A percentile compares a stretch with the other conserved stretches of the same genome.
phyloP scores from a whole-genome alignment of 2,888 invertebrate species.

The Pimpla rufipes region DNA sequence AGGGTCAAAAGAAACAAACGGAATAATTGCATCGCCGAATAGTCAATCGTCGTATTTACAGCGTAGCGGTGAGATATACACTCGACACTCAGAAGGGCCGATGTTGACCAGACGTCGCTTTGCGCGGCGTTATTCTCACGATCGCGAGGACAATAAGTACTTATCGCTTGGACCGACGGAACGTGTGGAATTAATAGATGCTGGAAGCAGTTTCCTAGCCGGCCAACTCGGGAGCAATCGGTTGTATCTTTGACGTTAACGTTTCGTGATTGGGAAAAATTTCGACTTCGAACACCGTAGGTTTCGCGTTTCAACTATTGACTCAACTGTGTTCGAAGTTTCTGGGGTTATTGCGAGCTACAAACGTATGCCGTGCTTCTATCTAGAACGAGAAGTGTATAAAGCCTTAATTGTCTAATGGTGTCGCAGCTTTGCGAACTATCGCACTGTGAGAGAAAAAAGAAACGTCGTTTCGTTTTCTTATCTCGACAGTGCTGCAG shows the following conservation, averaged over 20 bases:
- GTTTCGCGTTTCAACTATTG: constrained; percentile 3
- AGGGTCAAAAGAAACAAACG: constrained; percentile 23
- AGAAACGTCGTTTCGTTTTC: not conserved
- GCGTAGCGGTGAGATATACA: constrained; percentile 36
- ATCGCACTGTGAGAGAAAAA: not conserved
- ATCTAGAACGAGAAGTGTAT: not conserved
- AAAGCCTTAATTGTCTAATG: constrained; percentile 31
- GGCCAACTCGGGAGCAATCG: constrained; percentile 7
- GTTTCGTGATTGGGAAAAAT: not conserved
- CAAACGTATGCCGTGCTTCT: constrained; percentile 23
- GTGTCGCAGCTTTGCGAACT: not conserved
- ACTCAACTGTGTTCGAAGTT: not conserved
- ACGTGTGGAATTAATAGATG: constrained; percentile 12
- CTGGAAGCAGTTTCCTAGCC: constrained; percentile 24
- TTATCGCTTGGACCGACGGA: constrained; percentile 39
- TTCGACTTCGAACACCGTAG: not conserved
- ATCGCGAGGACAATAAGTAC: constrained; percentile 54
- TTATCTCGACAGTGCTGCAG: constrained; percentile 30
- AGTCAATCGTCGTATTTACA: constrained; percentile 63
- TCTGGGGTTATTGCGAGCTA: constrained; percentile 3
- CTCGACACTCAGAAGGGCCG: constrained; percentile 34
- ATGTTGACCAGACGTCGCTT: constrained; percentile 26
- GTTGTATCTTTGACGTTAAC: not conserved
- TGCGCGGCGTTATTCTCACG: not conserved
- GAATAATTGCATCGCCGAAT: constrained; percentile 49